These are phyloP conservation scores for Barbus barbus DNA, from an alignment of 2,113 vertebrate genomes.

Conservation along the genomic window DNA sequence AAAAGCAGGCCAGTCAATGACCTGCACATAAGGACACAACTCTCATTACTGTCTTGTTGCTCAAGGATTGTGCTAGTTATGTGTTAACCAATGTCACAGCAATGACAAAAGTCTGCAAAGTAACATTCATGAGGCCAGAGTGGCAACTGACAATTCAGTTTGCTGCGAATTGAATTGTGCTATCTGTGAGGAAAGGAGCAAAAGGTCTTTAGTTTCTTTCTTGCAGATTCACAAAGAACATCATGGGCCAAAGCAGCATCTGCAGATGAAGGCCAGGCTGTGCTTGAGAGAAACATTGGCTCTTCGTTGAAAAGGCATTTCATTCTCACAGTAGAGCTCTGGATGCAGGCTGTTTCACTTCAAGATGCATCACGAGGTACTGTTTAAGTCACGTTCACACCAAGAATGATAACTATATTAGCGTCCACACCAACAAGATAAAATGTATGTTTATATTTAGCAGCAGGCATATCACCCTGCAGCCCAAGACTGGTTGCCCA, in stretches of 20 bases:
- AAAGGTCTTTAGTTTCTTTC: background rate
- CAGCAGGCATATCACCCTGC: too few species aligned
- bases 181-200: conserved; percentile 10
- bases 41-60: background rate
- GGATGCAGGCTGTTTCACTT: background rate
- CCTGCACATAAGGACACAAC: background rate
- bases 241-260: background rate
- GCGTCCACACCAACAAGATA: too few species aligned
- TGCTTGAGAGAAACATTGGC: background rate
- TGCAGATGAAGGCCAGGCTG: background rate
- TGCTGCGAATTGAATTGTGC: background rate
- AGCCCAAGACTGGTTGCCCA: too few species aligned
- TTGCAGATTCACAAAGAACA: conserved; percentile 1
- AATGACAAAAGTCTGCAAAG: background rate
- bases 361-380: background rate
- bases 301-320: background rate
- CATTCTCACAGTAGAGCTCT: background rate
- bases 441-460: too few species aligned
- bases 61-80: background rate
- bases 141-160: conserved; percentile 2
- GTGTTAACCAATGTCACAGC: background rate
- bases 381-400: background rate
- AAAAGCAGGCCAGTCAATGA: background rate
- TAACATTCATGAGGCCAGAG: background rate
- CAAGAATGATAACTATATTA: too few species aligned